phyloP scores from a whole-genome alignment of 2,888 invertebrate species.

The Lepidocyrtinus sp. region DNA sequence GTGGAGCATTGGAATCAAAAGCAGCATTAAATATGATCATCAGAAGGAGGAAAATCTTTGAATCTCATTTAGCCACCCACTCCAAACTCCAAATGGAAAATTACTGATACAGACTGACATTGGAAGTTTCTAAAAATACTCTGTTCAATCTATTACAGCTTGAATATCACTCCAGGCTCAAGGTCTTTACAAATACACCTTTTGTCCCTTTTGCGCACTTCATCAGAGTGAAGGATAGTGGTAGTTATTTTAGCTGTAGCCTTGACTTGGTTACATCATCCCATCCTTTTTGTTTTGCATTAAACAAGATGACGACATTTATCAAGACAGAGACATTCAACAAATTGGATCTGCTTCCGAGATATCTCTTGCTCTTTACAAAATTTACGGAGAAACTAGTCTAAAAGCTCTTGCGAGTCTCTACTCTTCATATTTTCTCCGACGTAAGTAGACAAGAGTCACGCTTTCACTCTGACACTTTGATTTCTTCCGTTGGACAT shows the following conservation, averaged over 20 bases:
- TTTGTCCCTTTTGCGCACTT: slow-evolving; percentile 1
- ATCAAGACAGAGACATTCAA: slow-evolving; percentile 50
- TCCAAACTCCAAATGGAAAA: too few species aligned
- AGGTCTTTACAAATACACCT: too few species aligned
- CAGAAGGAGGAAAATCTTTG: too few species aligned
- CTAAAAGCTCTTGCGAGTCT: not conserved
- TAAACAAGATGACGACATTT: slow-evolving; percentile 48
- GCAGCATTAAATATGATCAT: too few species aligned
- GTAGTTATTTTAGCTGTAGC: slow-evolving; percentile 8
- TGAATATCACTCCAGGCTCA: too few species aligned
- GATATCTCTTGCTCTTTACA: not conserved
- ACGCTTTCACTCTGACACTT: slow-evolving; percentile 53
- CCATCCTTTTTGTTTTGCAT: slow-evolving; percentile 1
- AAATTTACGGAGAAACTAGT: not conserved
- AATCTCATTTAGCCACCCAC: too few species aligned
- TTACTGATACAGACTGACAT: too few species aligned
- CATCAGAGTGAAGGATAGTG: not conserved
- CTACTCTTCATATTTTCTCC: not conserved
- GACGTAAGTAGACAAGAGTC: slow-evolving; percentile 22
- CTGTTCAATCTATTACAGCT: not conserved
- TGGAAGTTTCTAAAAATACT: too few species aligned
- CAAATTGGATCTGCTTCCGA: slow-evolving; percentile 47
- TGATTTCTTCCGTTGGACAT: slow-evolving; percentile 57
- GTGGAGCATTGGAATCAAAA: too few species aligned
- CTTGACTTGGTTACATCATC: slow-evolving; percentile 1